These are phyloP conservation scores for Trichogramma evanescens DNA, from an alignment of 2,888 invertebrate genomes.

Conservation along the genomic window DNA sequence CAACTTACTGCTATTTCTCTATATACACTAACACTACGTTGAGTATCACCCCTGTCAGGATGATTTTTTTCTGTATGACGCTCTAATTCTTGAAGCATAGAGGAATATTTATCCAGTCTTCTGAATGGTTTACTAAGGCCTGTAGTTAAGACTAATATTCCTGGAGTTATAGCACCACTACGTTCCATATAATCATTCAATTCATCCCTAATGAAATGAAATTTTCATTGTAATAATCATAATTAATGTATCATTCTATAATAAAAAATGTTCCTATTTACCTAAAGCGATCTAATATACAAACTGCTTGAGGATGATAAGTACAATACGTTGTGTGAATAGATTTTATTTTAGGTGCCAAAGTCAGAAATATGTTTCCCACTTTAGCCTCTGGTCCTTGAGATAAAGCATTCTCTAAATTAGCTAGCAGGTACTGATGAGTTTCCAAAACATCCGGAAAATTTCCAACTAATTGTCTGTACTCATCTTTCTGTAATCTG, in stretches of 20 bases:
- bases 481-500: slow-evolving; percentile 80
- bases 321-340: slow-evolving; percentile 86
- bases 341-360: slow-evolving; percentile 73
- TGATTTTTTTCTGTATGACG: slow-evolving; percentile 93
- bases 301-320: slow-evolving; percentile 90
- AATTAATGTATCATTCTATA: not conserved
- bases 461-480: slow-evolving; percentile 79
- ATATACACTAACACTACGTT: slow-evolving; percentile 88
- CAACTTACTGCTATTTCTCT: slow-evolving; percentile 83
- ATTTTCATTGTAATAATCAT: no score
- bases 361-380: slow-evolving; percentile 83
- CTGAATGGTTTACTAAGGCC: slow-evolving; percentile 93
- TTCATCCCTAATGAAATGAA: slow-evolving; percentile 58
- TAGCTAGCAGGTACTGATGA: slow-evolving; percentile 72
- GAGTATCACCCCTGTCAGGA: slow-evolving; percentile 92
- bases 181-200: slow-evolving; percentile 82
- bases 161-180: slow-evolving; percentile 77
- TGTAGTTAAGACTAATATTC: slow-evolving; percentile 82
- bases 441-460: slow-evolving; percentile 78
- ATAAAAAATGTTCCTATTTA: slow-evolving; percentile 48
- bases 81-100: slow-evolving; percentile 89
- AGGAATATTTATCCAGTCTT: slow-evolving; percentile 88
- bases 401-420: slow-evolving; percentile 71
- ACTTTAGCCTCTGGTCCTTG: slow-evolving; percentile 73
- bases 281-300: slow-evolving; percentile 88